Evolutionary conservation across 2,797 vertebrate genomes (phyloP).

Genomic region (Lophotriccus pileatus): DNA sequence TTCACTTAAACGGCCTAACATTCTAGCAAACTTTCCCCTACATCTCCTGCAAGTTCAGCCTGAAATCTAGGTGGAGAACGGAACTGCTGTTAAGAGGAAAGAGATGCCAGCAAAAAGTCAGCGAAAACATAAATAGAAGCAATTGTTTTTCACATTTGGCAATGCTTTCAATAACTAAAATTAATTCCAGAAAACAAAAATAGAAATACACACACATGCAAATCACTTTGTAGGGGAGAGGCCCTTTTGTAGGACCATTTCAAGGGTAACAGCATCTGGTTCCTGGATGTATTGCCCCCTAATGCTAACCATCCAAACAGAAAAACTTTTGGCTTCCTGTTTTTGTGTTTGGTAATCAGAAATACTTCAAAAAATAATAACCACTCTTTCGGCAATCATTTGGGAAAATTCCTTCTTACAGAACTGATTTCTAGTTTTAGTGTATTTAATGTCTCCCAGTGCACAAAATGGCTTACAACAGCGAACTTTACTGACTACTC

Average conservation of each 20-base stretch:
- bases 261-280: not conserved
- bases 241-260: not conserved
- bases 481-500: not conserved
- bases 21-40: conserved; percentile 45
- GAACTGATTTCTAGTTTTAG: not conserved
- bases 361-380: not conserved
- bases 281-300: not conserved
- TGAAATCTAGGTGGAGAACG: conserved; percentile 66
- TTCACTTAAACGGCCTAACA: not conserved
- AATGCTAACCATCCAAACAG: not conserved
- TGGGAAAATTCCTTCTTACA: not conserved
- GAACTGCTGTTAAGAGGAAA: conserved; percentile 60
- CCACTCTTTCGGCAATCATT: not conserved
- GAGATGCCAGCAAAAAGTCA: conserved; percentile 73
- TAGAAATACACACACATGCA: conserved; percentile 36
- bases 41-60: conserved; percentile 32
- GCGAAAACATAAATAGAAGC: conserved; percentile 78
- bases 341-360: not conserved
- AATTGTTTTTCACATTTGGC: conserved; percentile 77
- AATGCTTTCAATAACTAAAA: conserved; percentile 70
- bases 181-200: conserved; percentile 75
- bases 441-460: not conserved
- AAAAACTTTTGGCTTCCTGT: not conserved
- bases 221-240: conserved; percentile 40
- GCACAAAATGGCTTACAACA: not conserved